Conservation (phyloP, 2,113 vertebrate species). For the Pygoscelis adeliae region DNA sequence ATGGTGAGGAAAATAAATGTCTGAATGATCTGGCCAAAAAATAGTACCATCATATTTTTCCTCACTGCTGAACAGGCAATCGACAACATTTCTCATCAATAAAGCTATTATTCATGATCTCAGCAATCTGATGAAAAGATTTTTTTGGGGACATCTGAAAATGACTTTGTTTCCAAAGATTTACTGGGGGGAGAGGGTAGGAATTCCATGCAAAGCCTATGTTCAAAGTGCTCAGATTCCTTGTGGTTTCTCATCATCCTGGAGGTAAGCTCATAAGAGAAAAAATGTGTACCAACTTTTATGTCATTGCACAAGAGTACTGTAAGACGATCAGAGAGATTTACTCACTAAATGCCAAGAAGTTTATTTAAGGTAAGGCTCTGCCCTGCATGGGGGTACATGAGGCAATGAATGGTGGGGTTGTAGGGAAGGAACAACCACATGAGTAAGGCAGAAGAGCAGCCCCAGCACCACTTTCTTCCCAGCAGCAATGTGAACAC, state of each 20-base stretch:
- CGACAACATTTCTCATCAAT: neutral
- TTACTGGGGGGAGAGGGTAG: neutral
- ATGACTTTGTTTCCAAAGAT: constrained; percentile 19
- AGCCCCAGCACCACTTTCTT: neutral
- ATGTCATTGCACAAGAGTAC: neutral
- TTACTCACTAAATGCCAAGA: neutral
- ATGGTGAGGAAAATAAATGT: neutral
- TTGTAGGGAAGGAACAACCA: neutral
- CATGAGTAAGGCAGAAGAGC: neutral
- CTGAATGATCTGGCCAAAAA: neutral
- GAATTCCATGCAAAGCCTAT: neutral
- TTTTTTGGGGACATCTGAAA: constrained; percentile 28
- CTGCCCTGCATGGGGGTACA: neutral
- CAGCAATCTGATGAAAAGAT: neutral
- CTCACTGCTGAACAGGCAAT: neutral
- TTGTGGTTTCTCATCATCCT: constrained; percentile 46
- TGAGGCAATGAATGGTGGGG: neutral
- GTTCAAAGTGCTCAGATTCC: neutral
- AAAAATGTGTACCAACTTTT: neutral
- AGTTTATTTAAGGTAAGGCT: constrained; percentile 33
- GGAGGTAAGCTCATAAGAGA: constrained; percentile 19
- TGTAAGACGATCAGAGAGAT: neutral
- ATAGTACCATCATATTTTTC: neutral
- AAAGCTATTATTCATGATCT: neutral
- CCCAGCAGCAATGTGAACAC: neutral